Evolutionary conservation across 1,140 invertebrate genomes (phyloP), one percentile per base, ranked within the genome.

Genomic region (Brachionus plicatilis): DNA sequence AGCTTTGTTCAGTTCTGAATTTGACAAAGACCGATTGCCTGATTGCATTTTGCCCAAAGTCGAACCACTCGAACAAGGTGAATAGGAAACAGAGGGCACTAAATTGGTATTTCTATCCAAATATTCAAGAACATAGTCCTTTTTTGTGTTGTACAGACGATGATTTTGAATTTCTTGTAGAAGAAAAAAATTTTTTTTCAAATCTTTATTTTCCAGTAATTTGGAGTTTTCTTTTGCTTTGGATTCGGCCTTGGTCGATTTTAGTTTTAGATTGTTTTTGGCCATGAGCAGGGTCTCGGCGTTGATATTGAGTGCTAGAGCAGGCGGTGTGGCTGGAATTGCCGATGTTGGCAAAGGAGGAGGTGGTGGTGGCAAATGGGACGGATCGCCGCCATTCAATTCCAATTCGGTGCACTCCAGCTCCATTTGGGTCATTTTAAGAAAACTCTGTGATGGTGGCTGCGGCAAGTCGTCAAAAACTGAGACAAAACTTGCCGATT

Each of bases 101-200:
- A 47, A 11, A 82, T 65, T 82, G 24, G 17, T 17, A 65, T 65
- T 82, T n/a, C 79, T 53, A 14, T 82, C 79, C 79, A 82, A 65
- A 65, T 82, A 82, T 12, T 82, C 79, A 27, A 82, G 65, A 27
- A 82, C 79, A 82, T 82, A 82, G 29, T 82, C 79, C 45, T 82
- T 82, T 82, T 82, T 82, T 1, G 79, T 82, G 17, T 82, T 82
- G 29, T 82, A 82, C 8, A 82, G n/a, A 9, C 79, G 50, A 82
- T 82, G 79, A 68, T 66, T 82, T 82, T 82, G 79, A 45, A 82
- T 82, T 65, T 82, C 79, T 47, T 82, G 53, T n/a, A 82, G 41
- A 27, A 82, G 60, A 27, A 82, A 82, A 14, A 33, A 20, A 60
- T 82, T 82, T 45, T 60, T 60, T 82, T 68, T 60, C 37, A 82